A percentile compares a stretch with the other conserved stretches of the same genome.
Conservation (phyloP, 2,888 invertebrate species). For the Ganaspis brasiliensis region DNA sequence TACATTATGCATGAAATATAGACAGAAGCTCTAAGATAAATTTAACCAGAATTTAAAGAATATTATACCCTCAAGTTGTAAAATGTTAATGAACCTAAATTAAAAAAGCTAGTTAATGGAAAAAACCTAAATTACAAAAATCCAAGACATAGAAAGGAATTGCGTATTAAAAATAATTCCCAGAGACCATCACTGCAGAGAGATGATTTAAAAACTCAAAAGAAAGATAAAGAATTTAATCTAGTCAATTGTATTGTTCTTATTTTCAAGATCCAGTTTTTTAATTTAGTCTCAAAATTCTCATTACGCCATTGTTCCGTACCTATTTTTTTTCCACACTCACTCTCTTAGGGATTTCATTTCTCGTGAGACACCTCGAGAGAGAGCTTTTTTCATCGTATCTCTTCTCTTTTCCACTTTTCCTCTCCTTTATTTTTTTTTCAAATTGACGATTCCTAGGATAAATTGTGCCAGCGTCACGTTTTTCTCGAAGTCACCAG, state of each 20-base stretch:
- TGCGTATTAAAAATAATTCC: slow-evolving; percentile 3
- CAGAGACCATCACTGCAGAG: background rate
- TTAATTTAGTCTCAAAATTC: slow-evolving; percentile 13
- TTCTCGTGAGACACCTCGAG: slow-evolving; percentile 27
- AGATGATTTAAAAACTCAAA: background rate
- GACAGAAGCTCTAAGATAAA: no score
- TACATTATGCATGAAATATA: no score
- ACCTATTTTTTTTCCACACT: background rate
- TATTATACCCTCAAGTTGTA: no score
- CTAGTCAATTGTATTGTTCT: slow-evolving; percentile 3
- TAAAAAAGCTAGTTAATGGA: no score
- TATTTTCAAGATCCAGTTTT: slow-evolving; percentile 14
- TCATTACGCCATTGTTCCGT: slow-evolving; percentile 1
- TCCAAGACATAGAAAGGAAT: no score
- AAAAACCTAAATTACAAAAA: no score
- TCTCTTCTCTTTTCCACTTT: slow-evolving; percentile 3
- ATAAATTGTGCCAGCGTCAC: slow-evolving; percentile 30
- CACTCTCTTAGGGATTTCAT: slow-evolving; percentile 4
- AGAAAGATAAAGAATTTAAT: background rate
- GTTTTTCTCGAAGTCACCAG: slow-evolving; percentile 27
- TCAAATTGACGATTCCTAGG: slow-evolving; percentile 38
- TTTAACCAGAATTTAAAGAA: no score
- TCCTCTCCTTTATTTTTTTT: slow-evolving; percentile 3
- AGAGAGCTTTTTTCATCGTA: slow-evolving; percentile 21
- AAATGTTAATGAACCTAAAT: no score